Evolutionary conservation across 2,797 vertebrate species (phyloP), one percentile per base, ranked within the genome.

Genomic region (Lithobates sylvaticus): DNA sequence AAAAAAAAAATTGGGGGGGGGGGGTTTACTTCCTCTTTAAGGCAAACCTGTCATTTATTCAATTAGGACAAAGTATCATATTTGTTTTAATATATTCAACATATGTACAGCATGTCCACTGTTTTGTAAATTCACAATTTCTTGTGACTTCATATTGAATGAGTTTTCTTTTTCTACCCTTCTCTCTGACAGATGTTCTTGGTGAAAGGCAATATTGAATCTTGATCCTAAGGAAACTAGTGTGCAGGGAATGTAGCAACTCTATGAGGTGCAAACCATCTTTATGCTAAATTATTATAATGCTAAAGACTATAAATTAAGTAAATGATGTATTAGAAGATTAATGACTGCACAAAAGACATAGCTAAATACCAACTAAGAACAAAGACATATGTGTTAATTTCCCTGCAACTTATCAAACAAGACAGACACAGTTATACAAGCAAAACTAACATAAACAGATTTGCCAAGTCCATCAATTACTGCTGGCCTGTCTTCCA

Each of bases 401-500:
- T 58, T 85, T 78, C 15, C 61, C 84, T 85, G 77, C 74, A 74
- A 65, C 77, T 75, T 85, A 29, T 85, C 84, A 85, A 85, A 39
- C 21, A 23, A 50, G 77, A 85, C 84, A 68, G 10, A 8, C 18
- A 18, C 44, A 85, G 68, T 79, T 75, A 80, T 68, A 80, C 77
- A 80, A 21, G 70, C 75, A 80, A 80, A 27, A 68, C 39, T 54
- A 85, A 80, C 39, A 85, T 80, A 85, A 85, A 85, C 77, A 79
- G 5, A 65, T 54, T 78, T 79, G 73, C 76, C 69, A 79, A 64
- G 76, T 79, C 76, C 76, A 72, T 64, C 39, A 79, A 54, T 85
- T 85, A 78, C 54, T 23, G 73, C 18, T 23, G 36, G 61, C 36
- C 9, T 72, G 68, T 42, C 36, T 2, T 77, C 27, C 65, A 72